Evolutionary conservation across 2,113 vertebrate species (phyloP), one percentile per base, ranked within the genome.

Genomic region (Peromyscus polionotus): DNA sequence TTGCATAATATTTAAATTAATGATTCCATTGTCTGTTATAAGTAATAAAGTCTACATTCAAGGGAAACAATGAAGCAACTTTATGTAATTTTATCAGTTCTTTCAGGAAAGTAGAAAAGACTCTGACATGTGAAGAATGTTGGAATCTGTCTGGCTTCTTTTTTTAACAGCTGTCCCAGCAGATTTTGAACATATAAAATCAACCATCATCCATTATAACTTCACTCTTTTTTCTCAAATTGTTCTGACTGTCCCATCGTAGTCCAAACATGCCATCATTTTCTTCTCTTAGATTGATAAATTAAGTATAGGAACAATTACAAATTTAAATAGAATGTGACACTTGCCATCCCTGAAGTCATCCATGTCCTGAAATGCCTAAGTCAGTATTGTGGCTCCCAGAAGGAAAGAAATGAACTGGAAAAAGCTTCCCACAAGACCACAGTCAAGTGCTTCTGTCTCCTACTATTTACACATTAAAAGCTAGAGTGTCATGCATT

Each of bases 1-100:
- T 98, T 98, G 97, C 79, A 45, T 94, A 97, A 97, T 94, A 98
- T 80, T 97, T 95, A 94, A 96, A 93, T 20, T 90, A 94, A 97
- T 75, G 17, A 96, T 94, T 89, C 75, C 3, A 17, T 92, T 94
- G 4, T 4, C 93, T 94, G 59, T 94, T 14, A 61, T n/a, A 16
- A 57, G 13, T 72, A 93, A 28, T 48, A 10, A 84, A 93, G 61
- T 33, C 88, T 95, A 86, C 95, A 96, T 61, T 51, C 0, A 79
- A 7, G 6, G 84, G 33, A 97, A 97, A 95, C 61, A 97, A 94
- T 8, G 13, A 63, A 94, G 95, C 72, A 70, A 68, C n/a, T 86
- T 70, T 31, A 76, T 0, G n/a, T 70, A 75, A 90, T 19, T 95
- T 92, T 95, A 59, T 61, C 93, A 95, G 79, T 42, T 95, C 61